Evolutionary conservation across 1,140 invertebrate species (phyloP).

Genomic region (Sipha flava): DNA sequence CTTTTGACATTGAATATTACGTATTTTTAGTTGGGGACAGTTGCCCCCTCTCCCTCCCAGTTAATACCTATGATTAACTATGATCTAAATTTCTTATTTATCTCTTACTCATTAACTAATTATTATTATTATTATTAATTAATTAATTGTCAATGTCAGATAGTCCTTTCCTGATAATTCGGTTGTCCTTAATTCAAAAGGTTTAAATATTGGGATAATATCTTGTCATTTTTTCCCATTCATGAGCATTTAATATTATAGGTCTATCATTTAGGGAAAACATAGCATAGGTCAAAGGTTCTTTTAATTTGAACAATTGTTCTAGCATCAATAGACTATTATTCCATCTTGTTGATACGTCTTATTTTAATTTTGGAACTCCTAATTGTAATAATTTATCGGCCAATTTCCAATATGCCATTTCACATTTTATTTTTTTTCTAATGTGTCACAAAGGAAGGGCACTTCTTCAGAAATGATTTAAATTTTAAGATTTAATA

Average conservation of each 20-base stretch:
- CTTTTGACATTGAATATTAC: no score
- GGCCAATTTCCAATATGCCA: neutral
- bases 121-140: no score
- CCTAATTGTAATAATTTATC: neutral
- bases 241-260: neutral
- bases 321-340: neutral
- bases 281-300: neutral
- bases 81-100: no score
- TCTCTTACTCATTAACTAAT: no score
- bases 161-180: neutral
- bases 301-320: neutral
- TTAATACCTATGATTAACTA: no score
- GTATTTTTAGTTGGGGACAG: no score
- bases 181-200: neutral
- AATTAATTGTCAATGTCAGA: neutral
- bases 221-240: neutral
- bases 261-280: neutral
- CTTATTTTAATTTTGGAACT: neutral
- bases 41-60: no score
- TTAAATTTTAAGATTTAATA: neutral
- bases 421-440: no score
- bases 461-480: neutral
- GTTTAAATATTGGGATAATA: neutral
- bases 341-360: neutral
- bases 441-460: no score